Evolutionary conservation across 2,797 vertebrate species (phyloP).

Genomic region (Crocidura indochinensis): DNA sequence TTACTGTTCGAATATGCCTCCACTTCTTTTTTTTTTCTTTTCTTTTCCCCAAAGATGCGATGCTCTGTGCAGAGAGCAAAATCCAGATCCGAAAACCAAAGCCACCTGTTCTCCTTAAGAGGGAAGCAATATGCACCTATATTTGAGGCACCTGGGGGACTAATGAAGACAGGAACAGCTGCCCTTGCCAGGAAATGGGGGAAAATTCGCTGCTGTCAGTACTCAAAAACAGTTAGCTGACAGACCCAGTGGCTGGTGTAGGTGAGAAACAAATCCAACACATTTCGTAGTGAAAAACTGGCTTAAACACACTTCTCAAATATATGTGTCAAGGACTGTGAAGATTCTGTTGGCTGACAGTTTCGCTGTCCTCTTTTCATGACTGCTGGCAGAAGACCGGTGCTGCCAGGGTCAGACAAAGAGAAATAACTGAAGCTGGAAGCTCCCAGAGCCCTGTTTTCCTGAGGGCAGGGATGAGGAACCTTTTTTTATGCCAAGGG

Average conservation of each 20-base stretch:
- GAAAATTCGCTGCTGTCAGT: not conserved
- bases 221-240: not conserved
- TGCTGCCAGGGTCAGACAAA: too few species aligned
- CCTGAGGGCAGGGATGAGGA: too few species aligned
- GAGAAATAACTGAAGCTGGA: too few species aligned
- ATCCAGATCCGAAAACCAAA: not conserved
- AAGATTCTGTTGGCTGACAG: not conserved
- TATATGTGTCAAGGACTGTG: not conserved
- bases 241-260: not conserved
- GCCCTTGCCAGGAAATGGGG: not conserved
- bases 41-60: not conserved
- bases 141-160: not conserved
- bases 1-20: not conserved
- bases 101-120: not conserved
- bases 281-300: slow-evolving; percentile 4
- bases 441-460: not conserved
- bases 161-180: not conserved
- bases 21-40: not conserved
- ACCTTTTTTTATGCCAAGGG: too few species aligned
- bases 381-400: not conserved
- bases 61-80: slow-evolving; percentile 20
- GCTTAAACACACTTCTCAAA: slow-evolving; percentile 21
- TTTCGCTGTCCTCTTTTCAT: not conserved
- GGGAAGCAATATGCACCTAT: not conserved
- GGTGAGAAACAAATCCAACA: not conserved